Base-by-base conservation (phyloP, 2,113 vertebrate species). In the Alosa alosa region DNA sequence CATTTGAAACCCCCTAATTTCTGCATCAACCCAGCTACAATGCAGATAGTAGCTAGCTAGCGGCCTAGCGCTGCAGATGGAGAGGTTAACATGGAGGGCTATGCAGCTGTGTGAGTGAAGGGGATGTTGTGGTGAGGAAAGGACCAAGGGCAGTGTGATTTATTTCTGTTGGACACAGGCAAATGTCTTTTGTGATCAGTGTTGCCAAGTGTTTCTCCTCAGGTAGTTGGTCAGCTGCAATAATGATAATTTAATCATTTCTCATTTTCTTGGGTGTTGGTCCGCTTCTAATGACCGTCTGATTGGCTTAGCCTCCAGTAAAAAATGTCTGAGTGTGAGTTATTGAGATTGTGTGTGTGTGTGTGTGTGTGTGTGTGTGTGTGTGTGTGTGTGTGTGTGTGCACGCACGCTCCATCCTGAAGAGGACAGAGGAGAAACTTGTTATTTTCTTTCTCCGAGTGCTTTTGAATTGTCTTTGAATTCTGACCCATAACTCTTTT, bases 191-290 rank as follows among this genome's bases (percentile, higher is more conserved):
- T 39, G 31, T 17, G 36, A 78, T 78, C 4, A 15, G 72, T 39
- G 3, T 3, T 78, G 72, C 25, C 36, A 18, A 78, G 31, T 78
- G 72, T n/a, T 64, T 22, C 60, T 64, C 60, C 31, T 31, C 25
- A 31, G 9, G 25, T 13, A 39, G 36, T 15, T 78, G 25, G 72
- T 78, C 72, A 78, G 11, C 36, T 78, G 36, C 31, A 39, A 36
- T 78, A 78, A 78, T 78, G 72, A 78, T 39, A 10, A 41, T 78
- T 78, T 78, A 17, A 78, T 39, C 31, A 78, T 78, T 78, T 78
- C 25, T 6, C 72, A 78, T 78, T 36, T 78, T 39, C 25, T 78
- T 39, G 72, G 31, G 72, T 36, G 72, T 78, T 78, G 64, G 25
- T 13, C 72, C 17, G 72, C 10, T 39, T 9, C 64, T 68, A 31